Conservation (phyloP, 2,113 vertebrate species). For the Esox niger region DNA sequence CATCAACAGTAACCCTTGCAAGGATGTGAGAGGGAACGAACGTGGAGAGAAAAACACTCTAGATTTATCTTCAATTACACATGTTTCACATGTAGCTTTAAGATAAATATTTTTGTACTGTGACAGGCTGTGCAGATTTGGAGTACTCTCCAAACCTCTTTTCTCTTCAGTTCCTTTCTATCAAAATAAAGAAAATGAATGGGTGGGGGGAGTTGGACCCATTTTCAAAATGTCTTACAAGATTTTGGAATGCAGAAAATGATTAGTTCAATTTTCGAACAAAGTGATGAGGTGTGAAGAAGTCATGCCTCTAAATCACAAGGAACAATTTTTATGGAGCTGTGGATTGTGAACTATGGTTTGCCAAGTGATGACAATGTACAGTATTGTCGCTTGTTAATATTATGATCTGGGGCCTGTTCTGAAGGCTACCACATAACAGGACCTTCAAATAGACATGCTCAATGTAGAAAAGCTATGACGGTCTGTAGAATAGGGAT, state of each 20-base stretch:
- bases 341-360: no score
- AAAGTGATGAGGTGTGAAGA: neutral
- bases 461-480: no score
- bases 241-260: neutral
- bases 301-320: no score
- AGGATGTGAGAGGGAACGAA: conserved; percentile 42
- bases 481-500: no score
- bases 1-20: conserved; percentile 79
- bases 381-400: no score
- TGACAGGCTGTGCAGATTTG: conserved; percentile 74
- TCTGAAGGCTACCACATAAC: no score
- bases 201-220: neutral
- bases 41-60: conserved; percentile 59
- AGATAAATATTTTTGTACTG: conserved; percentile 76
- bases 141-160: conserved; percentile 53
- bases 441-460: no score
- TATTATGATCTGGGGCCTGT: no score
- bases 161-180: conserved; percentile 4
- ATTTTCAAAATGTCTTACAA: conserved; percentile 1
- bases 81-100: conserved; percentile 80
- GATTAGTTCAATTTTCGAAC: neutral
- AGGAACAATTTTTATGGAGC: no score
- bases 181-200: conserved; percentile 12
- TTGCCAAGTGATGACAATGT: no score
- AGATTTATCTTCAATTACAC: conserved; percentile 81